Evolutionary conservation across 2,888 invertebrate species (phyloP), one percentile per base, ranked within the genome.

Genomic region (Tanytarsus gracilentus): DNA sequence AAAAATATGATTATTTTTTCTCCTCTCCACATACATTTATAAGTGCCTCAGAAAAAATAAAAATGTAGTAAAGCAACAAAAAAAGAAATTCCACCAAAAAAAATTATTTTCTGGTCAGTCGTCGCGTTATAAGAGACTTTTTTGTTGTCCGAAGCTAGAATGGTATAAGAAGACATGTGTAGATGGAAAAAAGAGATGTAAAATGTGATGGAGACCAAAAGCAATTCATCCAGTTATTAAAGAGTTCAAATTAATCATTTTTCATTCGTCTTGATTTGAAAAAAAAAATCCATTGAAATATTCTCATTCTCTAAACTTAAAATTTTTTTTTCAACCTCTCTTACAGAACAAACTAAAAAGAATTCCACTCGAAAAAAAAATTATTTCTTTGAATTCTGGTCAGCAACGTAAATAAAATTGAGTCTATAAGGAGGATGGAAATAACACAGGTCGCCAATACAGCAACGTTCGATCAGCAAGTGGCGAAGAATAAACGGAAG

Each of bases 161-260:
- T 23, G 14, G 11, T 44, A 44, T 11, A 44, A 18, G 23, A 44
- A 11, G 44, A 40, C 21, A 16, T 44, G 44, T 18, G 44, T 18
- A 33, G 9, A 44, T 44, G 44, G 18, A 21, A 40, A 40, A 44
- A 23, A 44, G 23, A 44, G 21, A 44, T 11, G 23, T 18, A 23
- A 18, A 14, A 26, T 53, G 53, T 53, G 23, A 29, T 40, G 44
- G 56, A 26, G 56, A n/a, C n/a, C n/a, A n/a, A n/a, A n/a, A 56
- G 33, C 56, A 33, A 44, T 49, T 27, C 27, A 49, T 56, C 40
- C 44, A 56, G 26, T 56, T 56, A 56, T 56, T 56, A 36, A 56
- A 56, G 39, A 56, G 56, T 40, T 56, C 56, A 56, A 56, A 56
- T 56, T 56, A 56, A 56, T 56, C 56, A 56, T 56, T 56, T 52